A percentile compares a stretch with the other conserved stretches of the same genome.
phyloP scores from a whole-genome alignment of 2,888 invertebrate genomes.

The Physocephala rufipes region DNA sequence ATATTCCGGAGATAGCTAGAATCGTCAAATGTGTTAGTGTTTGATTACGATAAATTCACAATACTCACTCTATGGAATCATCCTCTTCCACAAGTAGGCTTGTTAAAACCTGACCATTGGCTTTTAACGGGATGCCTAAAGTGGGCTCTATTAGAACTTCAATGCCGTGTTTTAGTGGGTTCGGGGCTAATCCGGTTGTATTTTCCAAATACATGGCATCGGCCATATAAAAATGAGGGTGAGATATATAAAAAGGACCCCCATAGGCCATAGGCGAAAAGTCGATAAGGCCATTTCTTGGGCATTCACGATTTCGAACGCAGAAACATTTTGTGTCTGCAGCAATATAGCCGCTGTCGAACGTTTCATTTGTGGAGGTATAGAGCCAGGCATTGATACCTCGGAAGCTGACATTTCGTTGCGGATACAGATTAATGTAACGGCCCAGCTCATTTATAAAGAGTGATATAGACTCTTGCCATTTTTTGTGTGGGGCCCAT shows the following conservation, averaged over 20 bases:
- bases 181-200: conserved; percentile 75
- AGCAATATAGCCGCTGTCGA: conserved; percentile 75
- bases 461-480: conserved; percentile 70
- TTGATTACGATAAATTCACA: neutral
- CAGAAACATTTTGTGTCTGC: conserved; percentile 76
- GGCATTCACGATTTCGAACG: conserved; percentile 63
- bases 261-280: conserved; percentile 76
- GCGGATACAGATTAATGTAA: conserved; percentile 67
- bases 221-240: conserved; percentile 81
- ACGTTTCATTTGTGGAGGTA: conserved; percentile 70
- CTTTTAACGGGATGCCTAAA: conserved; percentile 78
- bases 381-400: conserved; percentile 59
- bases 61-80: conserved; percentile 68
- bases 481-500: conserved; percentile 72
- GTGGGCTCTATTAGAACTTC: conserved; percentile 76
- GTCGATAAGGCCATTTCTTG: conserved; percentile 72
- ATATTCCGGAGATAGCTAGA: conserved; percentile 49
- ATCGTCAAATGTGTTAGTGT: neutral
- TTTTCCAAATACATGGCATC: conserved; percentile 72
- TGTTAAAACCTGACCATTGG: conserved; percentile 78
- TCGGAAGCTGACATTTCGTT: conserved; percentile 46
- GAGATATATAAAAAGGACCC: conserved; percentile 82
- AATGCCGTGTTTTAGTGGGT: conserved; percentile 72
- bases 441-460: conserved; percentile 83
- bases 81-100: conserved; percentile 71